These are phyloP conservation scores for Phaedon cochleariae DNA, from an alignment of 2,888 invertebrate species.

Conservation along the genomic window DNA sequence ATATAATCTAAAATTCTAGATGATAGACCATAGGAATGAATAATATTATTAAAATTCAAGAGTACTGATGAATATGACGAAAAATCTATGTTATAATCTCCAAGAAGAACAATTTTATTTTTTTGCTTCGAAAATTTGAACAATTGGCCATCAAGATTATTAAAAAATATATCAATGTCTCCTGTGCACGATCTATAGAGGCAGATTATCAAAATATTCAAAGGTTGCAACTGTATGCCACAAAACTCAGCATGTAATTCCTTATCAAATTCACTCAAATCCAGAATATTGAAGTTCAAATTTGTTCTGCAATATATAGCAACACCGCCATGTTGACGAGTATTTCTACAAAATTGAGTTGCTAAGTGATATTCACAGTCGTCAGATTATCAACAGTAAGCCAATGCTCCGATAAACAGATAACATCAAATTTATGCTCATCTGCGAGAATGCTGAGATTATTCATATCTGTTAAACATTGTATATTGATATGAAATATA, in stretches of 20 bases:
- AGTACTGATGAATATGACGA: not conserved
- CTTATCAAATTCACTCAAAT: not conserved
- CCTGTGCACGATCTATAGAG: too few relatives aligned
- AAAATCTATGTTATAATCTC: too few relatives aligned
- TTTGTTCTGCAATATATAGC: not conserved
- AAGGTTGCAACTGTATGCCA: not conserved
- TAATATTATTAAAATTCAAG: not conserved
- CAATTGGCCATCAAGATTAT: not conserved
- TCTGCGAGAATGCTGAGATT: too few relatives aligned
- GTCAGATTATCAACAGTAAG: not conserved
- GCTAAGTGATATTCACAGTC: not conserved
- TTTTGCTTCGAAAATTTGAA: not conserved
- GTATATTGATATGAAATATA: not conserved
- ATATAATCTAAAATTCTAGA: not conserved
- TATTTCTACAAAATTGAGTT: too few relatives aligned
- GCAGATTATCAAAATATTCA: not conserved
- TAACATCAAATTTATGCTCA: not conserved
- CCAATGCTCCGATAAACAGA: not conserved
- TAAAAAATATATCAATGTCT: not conserved
- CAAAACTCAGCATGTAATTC: too few relatives aligned
- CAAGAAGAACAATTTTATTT: not conserved
- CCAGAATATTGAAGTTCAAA: not conserved
- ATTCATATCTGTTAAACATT: not conserved
- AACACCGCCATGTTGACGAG: not conserved
- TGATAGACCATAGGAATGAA: not conserved